phyloP scores from a whole-genome alignment of 2,113 vertebrate species.

The Myiozetetes cayanensis region DNA sequence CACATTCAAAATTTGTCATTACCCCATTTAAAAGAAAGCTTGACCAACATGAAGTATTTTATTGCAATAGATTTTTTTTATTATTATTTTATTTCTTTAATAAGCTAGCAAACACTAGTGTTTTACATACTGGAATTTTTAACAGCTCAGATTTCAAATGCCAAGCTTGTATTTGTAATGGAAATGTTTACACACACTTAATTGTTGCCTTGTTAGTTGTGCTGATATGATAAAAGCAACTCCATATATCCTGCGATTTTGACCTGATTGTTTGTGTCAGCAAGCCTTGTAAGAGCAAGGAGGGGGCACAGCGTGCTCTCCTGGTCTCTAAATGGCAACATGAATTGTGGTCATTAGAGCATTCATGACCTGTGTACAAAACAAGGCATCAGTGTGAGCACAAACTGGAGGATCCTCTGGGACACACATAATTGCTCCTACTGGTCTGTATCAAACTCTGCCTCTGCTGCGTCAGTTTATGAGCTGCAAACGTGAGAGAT shows the following conservation, averaged over 20 bases:
- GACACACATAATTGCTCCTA: slow-evolving; percentile 28
- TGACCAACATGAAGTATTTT: background rate
- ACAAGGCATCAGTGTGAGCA: background rate
- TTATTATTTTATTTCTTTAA: background rate
- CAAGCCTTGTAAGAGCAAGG: background rate
- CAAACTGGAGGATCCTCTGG: background rate
- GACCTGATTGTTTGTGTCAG: background rate
- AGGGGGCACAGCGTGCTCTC: background rate
- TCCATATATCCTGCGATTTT: background rate
- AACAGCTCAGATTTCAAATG: background rate
- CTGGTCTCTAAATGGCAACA: slow-evolving; percentile 1
- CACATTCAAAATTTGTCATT: background rate
- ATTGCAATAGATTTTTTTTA: background rate
- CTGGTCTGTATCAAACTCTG: background rate
- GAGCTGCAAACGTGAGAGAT: background rate
- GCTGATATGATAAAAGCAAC: background rate
- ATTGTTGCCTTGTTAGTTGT: background rate
- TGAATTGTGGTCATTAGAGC: slow-evolving; percentile 16
- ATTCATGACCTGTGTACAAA: slow-evolving; percentile 31
- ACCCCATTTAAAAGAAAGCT: background rate
- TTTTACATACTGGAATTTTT: background rate
- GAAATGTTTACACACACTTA: background rate
- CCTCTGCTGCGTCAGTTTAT: background rate
- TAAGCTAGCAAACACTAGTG: background rate
- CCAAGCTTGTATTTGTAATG: background rate